phyloP scores from a whole-genome alignment of 2,888 invertebrate genomes.

The Teinopalpus imperialis region DNA sequence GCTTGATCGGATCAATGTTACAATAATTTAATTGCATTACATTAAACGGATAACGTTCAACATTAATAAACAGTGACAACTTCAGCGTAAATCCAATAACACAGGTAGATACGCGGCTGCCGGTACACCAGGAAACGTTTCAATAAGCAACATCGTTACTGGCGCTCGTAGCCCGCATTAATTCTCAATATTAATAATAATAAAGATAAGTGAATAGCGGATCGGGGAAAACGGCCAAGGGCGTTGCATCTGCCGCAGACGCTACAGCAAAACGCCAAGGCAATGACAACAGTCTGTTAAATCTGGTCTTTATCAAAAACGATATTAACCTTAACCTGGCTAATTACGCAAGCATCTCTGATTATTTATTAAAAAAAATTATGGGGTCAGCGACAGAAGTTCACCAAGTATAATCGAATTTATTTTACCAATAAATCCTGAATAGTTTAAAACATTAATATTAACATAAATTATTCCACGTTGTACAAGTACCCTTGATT shows the following conservation, averaged over 20 bases:
- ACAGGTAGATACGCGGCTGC: not conserved
- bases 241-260: conserved; percentile 38
- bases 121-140: conserved; percentile 16
- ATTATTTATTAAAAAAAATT: conserved; percentile 2
- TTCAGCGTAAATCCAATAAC: conserved; percentile 6
- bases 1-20: not conserved
- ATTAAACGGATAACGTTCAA: not conserved
- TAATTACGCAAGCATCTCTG: conserved; percentile 1
- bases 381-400: not conserved
- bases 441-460: no score
- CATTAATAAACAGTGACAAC: not conserved
- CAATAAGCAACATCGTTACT: conserved; percentile 22
- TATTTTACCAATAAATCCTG: no score
- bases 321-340: conserved; percentile 26
- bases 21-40: conserved; percentile 1
- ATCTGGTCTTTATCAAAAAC: conserved; percentile 31
- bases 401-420: not conserved
- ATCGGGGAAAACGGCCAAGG: conserved; percentile 58
- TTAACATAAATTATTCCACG: no score
- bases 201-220: conserved; percentile 43
- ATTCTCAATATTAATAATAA: conserved; percentile 48
- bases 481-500: conserved; percentile 4
- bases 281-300: conserved; percentile 23
- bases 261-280: conserved; percentile 19
- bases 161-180: conserved; percentile 48